phyloP scores from a whole-genome alignment of 37 sponge, comb jelly and placozoan genomes.

The Hexactinellida sp. region DNA sequence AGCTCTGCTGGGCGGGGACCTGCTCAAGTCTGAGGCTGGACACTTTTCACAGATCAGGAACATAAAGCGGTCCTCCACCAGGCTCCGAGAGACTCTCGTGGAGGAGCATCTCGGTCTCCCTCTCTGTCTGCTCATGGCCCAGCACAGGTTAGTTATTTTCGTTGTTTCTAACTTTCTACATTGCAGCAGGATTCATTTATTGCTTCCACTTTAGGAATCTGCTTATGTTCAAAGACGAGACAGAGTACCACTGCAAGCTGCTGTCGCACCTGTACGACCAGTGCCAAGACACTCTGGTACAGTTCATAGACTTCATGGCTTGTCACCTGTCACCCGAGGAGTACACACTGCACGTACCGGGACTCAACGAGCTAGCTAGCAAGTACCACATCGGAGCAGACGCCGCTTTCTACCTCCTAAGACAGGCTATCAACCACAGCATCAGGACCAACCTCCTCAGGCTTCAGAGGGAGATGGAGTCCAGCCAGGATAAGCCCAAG shows the following conservation, averaged over 20 bases:
- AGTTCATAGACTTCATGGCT: constrained; percentile 85
- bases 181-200: not conserved
- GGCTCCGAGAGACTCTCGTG: constrained; percentile 78
- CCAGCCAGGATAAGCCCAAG: not conserved
- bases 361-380: constrained; percentile 41
- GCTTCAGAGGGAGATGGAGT: not conserved
- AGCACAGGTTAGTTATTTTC: constrained; percentile 79
- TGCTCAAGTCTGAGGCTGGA: constrained; percentile 83
- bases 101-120: constrained; percentile 70
- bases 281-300: constrained; percentile 93
- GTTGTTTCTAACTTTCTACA: not conserved
- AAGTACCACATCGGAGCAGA: constrained; percentile 80
- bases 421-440: constrained; percentile 43
- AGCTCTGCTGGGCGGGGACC: constrained; percentile 80
- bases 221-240: not conserved
- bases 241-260: not conserved
- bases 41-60: constrained; percentile 80
- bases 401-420: constrained; percentile 71
- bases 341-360: constrained; percentile 52
- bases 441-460: constrained; percentile 23
- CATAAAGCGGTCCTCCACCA: constrained; percentile 79
- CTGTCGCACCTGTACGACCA: constrained; percentile 24
- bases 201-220: not conserved
- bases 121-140: constrained; percentile 74
- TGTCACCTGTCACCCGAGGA: constrained; percentile 65